phyloP scores from a whole-genome alignment of 2,797 vertebrate species.

The Centropyge bicolor region DNA sequence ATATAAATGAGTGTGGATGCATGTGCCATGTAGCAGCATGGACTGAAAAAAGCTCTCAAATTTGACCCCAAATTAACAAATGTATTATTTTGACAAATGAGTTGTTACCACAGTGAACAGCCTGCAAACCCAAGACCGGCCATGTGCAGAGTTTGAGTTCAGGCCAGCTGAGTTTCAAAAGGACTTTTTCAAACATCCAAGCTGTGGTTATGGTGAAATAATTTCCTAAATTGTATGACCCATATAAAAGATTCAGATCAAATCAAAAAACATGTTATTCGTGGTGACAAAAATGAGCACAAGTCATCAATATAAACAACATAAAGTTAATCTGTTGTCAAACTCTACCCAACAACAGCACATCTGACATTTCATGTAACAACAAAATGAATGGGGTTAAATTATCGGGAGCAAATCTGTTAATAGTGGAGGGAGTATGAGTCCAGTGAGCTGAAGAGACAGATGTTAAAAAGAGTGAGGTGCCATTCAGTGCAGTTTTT shows the following conservation, averaged over 20 bases:
- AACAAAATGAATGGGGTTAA: constrained; percentile 27
- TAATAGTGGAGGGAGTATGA: constrained; percentile 50
- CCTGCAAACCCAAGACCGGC: constrained; percentile 35
- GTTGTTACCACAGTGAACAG: constrained; percentile 13
- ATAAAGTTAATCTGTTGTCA: constrained; percentile 9
- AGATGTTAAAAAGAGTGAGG: constrained; percentile 39
- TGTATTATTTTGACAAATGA: background rate
- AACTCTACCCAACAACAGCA: background rate
- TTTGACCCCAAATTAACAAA: constrained; percentile 7
- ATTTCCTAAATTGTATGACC: background rate
- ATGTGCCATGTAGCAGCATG: constrained; percentile 4
- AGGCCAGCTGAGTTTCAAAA: constrained; percentile 32
- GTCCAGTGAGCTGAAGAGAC: constrained; percentile 47
- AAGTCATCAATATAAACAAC: background rate
- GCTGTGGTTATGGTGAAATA: background rate
- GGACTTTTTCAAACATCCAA: constrained; percentile 11
- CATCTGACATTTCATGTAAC: constrained; percentile 8
- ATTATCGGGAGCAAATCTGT: constrained; percentile 21
- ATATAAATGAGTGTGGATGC: constrained; percentile 30
- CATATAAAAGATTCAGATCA: constrained; percentile 3
- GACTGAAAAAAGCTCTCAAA: constrained; percentile 14
- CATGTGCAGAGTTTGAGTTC: constrained; percentile 24
- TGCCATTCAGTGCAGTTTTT: constrained; percentile 55
- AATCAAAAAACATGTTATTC: constrained; percentile 10
- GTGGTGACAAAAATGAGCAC: constrained; percentile 10